These are phyloP conservation scores for Helarctos malayanus DNA, from an alignment of 2,797 vertebrate genomes.

Conservation along the genomic window DNA sequence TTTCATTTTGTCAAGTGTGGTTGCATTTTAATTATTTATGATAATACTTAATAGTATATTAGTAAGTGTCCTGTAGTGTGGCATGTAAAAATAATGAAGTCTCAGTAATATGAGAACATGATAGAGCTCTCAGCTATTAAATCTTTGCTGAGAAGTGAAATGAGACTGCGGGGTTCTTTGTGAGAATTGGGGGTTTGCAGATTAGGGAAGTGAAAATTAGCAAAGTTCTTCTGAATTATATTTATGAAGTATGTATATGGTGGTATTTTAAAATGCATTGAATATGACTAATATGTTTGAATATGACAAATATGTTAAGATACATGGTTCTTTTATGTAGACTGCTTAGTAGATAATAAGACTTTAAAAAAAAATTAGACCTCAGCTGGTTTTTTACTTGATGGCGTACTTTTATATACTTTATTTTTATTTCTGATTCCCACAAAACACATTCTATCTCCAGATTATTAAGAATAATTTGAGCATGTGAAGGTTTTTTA, in stretches of 20 bases:
- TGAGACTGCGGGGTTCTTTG: conserved; percentile 75
- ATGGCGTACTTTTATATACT: conserved; percentile 85
- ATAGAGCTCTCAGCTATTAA: conserved; percentile 82
- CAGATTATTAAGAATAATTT: conserved; percentile 84
- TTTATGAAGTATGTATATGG: conserved; percentile 67
- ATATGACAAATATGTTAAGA: conserved; percentile 73
- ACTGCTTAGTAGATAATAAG: conserved; percentile 67
- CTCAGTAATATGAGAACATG: conserved; percentile 86
- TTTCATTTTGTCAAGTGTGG: conserved; percentile 82
- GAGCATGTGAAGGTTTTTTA: conserved; percentile 69
- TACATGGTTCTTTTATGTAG: conserved; percentile 61
- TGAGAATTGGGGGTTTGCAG: conserved; percentile 81
- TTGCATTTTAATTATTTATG: conserved; percentile 87
- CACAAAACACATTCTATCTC: conserved; percentile 81
- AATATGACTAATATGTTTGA: conserved; percentile 74
- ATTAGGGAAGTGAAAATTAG: conserved; percentile 84
- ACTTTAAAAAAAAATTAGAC: conserved; percentile 50
- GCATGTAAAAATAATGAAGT: conserved; percentile 88
- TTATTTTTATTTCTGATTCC: conserved; percentile 87
- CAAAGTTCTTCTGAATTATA: conserved; percentile 79
- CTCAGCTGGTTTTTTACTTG: conserved; percentile 85
- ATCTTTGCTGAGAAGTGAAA: conserved; percentile 84
- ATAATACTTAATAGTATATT: conserved; percentile 86
- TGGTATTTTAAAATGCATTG: conserved; percentile 67
- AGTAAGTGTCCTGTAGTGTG: conserved; percentile 87